A percentile compares a stretch with the other conserved stretches of the same genome.
Conservation (phyloP, 2,113 vertebrate species). For the Narcine bancroftii region DNA sequence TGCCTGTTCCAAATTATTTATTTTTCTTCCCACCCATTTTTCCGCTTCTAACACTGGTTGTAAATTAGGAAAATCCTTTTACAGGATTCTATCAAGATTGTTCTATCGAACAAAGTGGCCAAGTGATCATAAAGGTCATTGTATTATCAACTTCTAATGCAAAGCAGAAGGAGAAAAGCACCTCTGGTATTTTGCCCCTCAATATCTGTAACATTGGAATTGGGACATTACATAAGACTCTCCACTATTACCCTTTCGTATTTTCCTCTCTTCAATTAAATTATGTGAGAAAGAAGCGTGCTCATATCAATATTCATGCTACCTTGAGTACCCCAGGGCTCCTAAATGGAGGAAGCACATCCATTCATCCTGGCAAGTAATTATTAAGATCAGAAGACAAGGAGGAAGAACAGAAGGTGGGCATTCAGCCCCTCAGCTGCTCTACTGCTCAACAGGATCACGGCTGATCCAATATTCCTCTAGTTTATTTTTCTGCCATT, state of each 20-base stretch:
- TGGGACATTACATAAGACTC: neutral
- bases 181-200: neutral
- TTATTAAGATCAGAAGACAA: neutral
- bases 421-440: no score
- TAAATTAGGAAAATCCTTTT: neutral
- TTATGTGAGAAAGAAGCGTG: neutral
- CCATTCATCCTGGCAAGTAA: neutral
- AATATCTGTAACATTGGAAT: neutral
- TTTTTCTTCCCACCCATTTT: neutral
- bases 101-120: slow-evolving; percentile 24
- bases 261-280: neutral
- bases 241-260: neutral
- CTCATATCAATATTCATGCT: neutral
- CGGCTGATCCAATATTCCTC: no score
- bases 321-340: neutral
- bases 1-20: slow-evolving; percentile 8
- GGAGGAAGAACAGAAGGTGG: no score
- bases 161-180: neutral
- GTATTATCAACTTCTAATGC: neutral
- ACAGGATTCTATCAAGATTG: neutral
- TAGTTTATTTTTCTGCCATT: no score
- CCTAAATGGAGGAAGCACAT: neutral
- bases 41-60: neutral
- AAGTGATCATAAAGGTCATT: slow-evolving; percentile 26
- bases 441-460: no score